Base-by-base conservation (phyloP, 2,797 vertebrate species). In the Babyrousa celebensis region DNA sequence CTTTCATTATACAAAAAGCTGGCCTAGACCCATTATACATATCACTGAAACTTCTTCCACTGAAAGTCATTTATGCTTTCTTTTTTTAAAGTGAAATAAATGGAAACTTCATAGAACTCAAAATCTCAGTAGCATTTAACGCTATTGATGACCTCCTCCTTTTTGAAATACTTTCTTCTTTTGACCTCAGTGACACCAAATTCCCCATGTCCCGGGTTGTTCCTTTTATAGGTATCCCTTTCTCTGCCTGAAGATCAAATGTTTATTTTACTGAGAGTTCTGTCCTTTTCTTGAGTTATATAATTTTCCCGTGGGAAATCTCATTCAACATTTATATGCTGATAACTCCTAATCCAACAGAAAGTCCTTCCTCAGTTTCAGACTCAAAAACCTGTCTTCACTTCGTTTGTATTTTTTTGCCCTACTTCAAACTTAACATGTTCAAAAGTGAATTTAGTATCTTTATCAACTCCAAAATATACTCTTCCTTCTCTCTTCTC, bases 401-500 rank as follows among this genome's bases (percentile, higher is more conserved):
- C 80, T 20, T 88, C 10, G 74, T 58, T 1, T 83, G 27, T 86
- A 25, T 96, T 91, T 96, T 75, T 25, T n/a, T 85, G 58, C 14
- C n/a, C 23, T 85, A 20, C 43, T 82, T 84, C 78, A 95, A 89
- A 82, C 60, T 86, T 89, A 67, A 23, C 4, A 23, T 36, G 27
- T 43, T 60, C 52, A 60, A 77, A 85, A 88, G 60, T 74, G 18
- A 94, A 90, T 83, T 92, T 95, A n/a, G 93, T 77, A 95, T 96
- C 10, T 60, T 58, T 82, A 72, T 70, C 40, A 92, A 29, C 32
- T 93, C 25, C 21, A n/a, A 95, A 90, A 54, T 40, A 16, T 74
- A 32, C 25, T 70, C 40, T 72, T 83, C 29, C 32, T 84, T 43
- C 14, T 74, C n/a, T 84, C 4, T 62, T 89, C 12, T 84, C 48